phyloP scores from a whole-genome alignment of 2,888 invertebrate species.

The Unio pictorum region DNA sequence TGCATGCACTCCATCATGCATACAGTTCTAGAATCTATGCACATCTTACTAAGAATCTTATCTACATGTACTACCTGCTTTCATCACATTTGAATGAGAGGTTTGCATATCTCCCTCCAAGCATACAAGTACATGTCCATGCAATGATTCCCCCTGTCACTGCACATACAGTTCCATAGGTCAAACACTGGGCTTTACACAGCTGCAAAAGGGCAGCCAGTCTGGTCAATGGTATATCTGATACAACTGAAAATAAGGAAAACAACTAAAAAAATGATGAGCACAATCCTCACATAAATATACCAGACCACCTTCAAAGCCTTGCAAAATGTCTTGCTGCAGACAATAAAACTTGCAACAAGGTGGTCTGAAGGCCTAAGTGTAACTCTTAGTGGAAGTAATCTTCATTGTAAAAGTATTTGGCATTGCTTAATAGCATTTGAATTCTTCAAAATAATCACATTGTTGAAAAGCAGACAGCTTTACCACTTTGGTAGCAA shows the following conservation, averaged over 20 bases:
- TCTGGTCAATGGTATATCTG: conserved; percentile 30
- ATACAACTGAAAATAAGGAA: conserved; percentile 37
- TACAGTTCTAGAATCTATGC: background rate
- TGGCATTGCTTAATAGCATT: too few relatives aligned
- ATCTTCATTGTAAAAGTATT: too few relatives aligned
- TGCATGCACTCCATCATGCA: background rate
- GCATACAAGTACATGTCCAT: conserved; percentile 37
- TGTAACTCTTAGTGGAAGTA: too few relatives aligned
- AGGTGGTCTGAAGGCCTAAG: too few relatives aligned
- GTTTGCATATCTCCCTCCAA: conserved; percentile 37
- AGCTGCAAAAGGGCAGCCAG: conserved; percentile 37
- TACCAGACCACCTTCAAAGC: too few relatives aligned
- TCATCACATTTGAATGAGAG: conserved; percentile 27
- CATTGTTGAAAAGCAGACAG: too few relatives aligned
- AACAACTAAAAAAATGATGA: background rate
- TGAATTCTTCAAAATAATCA: too few relatives aligned
- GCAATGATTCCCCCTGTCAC: conserved; percentile 38
- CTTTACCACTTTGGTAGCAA: too few relatives aligned
- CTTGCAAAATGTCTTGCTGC: background rate
- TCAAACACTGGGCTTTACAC: conserved; percentile 26
- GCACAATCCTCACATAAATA: background rate
- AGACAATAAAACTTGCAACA: background rate
- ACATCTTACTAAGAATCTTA: background rate
- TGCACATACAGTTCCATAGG: conserved; percentile 31
- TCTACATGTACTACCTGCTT: conserved; percentile 17